These are phyloP conservation scores for Nasonia giraulti DNA, from an alignment of 1,140 invertebrate genomes.

Conservation along the genomic window DNA sequence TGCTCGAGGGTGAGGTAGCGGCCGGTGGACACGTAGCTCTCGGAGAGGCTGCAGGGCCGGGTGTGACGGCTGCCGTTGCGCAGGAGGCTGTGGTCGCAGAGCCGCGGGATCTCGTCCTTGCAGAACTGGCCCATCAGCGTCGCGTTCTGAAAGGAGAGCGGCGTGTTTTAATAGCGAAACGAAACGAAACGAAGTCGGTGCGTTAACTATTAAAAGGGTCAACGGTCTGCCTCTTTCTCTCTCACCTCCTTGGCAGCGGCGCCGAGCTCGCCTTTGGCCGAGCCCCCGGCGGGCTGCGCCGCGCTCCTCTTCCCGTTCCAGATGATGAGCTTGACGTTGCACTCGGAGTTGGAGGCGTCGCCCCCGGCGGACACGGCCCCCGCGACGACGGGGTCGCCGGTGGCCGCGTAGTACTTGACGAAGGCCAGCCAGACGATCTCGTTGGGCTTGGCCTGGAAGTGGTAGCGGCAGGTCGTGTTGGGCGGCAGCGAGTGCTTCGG, in stretches of 20 bases:
- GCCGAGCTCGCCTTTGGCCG: constrained; percentile 64
- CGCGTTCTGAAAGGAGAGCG: constrained; percentile 67
- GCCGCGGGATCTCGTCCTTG: constrained; percentile 82
- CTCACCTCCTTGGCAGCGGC: constrained; percentile 63
- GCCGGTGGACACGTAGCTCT: constrained; percentile 85
- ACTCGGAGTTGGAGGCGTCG: constrained; percentile 76
- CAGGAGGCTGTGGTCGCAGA: constrained; percentile 85
- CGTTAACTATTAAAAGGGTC: too few relatives aligned
- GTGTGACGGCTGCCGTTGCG: constrained; percentile 84
- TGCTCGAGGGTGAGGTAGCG: constrained; percentile 83
- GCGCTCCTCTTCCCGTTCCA: constrained; percentile 80
- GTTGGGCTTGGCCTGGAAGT: constrained; percentile 80
- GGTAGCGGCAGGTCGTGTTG: constrained; percentile 87
- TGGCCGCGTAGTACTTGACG: constrained; percentile 85
- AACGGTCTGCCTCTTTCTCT: not conserved
- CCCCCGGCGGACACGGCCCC: constrained; percentile 64
- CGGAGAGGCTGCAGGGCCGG: constrained; percentile 82
- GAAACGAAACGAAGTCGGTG: too few relatives aligned
- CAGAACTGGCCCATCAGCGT: constrained; percentile 84
- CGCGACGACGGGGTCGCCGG: constrained; percentile 79
- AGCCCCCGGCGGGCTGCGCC: not conserved
- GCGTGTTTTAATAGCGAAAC: not conserved
- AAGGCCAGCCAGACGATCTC: constrained; percentile 91
- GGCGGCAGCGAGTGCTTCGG: constrained; percentile 88
- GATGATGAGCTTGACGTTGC: constrained; percentile 83